Percentiles rank a stretch among this genome's conserved stretches.
Conservation (phyloP, 1,140 invertebrate genomes). For the Vanessa atalanta region DNA sequence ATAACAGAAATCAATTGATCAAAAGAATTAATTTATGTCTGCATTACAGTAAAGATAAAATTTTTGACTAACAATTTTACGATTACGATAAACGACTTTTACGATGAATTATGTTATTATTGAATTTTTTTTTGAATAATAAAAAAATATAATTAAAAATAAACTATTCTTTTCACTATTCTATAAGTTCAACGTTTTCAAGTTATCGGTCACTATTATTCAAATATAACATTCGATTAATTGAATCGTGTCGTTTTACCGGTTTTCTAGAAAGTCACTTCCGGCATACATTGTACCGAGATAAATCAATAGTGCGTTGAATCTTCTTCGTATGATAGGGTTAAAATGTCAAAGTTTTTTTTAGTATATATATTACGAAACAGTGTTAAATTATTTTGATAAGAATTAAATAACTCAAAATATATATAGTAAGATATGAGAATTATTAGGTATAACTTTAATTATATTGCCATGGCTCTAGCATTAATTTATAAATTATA, state of each 20-base stretch:
- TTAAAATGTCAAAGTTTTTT: not conserved
- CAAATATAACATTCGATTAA: not conserved
- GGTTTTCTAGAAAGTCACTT: constrained; percentile 17
- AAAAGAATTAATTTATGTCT: too few species aligned
- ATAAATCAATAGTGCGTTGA: constrained; percentile 6
- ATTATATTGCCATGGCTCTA: too few species aligned
- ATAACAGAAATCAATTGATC: too few species aligned
- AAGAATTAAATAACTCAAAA: not conserved
- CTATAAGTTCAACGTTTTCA: not conserved
- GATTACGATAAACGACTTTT: too few species aligned
- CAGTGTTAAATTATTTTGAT: not conserved
- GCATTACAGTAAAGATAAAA: too few species aligned
- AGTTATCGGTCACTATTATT: not conserved
- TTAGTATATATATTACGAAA: not conserved
- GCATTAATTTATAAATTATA: too few species aligned
- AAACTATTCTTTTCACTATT: not conserved
- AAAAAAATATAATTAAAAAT: too few species aligned
- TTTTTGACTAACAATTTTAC: too few species aligned
- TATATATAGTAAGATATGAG: too few species aligned
- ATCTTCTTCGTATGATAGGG: not conserved
- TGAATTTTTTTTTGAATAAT: too few species aligned
- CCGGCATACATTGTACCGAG: constrained; percentile 13
- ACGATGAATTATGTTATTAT: too few species aligned
- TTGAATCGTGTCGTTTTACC: constrained; percentile 11
- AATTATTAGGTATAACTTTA: too few species aligned